A percentile compares a stretch with the other conserved stretches of the same genome.
Conservation (phyloP, 2,113 vertebrate genomes). For the Mesembrinibis cayennensis region DNA sequence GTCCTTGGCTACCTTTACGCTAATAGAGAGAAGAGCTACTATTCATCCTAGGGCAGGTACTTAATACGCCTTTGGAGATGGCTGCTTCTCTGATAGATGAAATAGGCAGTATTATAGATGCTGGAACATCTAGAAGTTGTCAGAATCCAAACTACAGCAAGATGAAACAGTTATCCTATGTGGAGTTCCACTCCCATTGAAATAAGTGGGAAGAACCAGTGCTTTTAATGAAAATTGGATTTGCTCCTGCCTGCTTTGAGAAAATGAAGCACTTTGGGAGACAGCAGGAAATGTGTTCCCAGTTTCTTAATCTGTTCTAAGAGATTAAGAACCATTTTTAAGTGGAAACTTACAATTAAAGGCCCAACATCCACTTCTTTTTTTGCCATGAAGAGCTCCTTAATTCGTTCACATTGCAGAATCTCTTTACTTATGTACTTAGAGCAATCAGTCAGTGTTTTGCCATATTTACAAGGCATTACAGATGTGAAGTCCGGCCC, state of each 20-base stretch:
- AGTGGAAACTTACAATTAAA: slow-evolving; percentile 85
- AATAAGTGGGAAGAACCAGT: neutral
- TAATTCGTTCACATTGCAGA: slow-evolving; percentile 85
- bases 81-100: neutral
- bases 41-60: neutral
- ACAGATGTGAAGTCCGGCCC: slow-evolving; percentile 92
- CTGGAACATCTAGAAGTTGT: neutral
- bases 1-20: neutral
- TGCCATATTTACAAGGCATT: slow-evolving; percentile 96
- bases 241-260: neutral
- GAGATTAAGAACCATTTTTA: neutral
- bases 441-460: slow-evolving; percentile 77
- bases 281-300: neutral
- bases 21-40: neutral
- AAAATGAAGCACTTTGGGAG: neutral
- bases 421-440: slow-evolving; percentile 91
- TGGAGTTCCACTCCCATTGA: neutral
- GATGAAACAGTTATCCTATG: neutral
- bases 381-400: slow-evolving; percentile 87
- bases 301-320: neutral
- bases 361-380: slow-evolving; percentile 83
- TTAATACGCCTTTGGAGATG: neutral
- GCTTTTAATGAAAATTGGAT: neutral
- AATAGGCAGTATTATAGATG: neutral
- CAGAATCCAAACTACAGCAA: neutral